Evolutionary conservation across 2,797 vertebrate species (phyloP), one percentile per base, ranked within the genome.

Genomic region (Gymnocypris eckloni): DNA sequence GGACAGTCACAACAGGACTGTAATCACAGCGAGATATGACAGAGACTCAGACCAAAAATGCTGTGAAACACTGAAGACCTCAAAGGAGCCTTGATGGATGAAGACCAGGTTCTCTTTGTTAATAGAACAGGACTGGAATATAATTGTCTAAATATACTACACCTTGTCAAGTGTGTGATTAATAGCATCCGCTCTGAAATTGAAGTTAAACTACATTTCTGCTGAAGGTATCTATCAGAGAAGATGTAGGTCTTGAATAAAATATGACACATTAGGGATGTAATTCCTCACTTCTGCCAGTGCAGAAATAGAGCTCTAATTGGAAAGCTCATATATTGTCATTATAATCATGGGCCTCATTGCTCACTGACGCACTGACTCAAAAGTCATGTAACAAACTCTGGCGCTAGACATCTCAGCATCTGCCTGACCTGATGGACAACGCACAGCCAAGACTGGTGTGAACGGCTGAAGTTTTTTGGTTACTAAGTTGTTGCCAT

Each of bases 271-370:
- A 89, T 90, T 89, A 91, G 87, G 80, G 86, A 86, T 88, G 90
- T 91, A 88, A 92, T 92, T 90, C 85, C 89, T 92, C 90, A 90
- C 84, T 82, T 86, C 67, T 87, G 84, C 70, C 83, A 73, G 89
- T 48, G 84, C 88, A 90, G 89, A 91, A 91, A 92, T 92, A 91
- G 90, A 83, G 79, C 20, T 84, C 85, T 88, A 90, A 91, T 90
- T 91, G 88, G 89, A 89, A 87, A 88, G 86, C 72, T 83, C 86
- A 90, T 91, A 83, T 85, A 88, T 90, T 87, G 83, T 91, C 90
- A 90, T 88, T 81, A 81, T 75, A 88, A 90, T 87, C 79, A 86
- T 71, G 80, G 69, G 20, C 72, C 79, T 82, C 75, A 79, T 89
- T 76, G 61, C 41, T 88, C 83, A 78, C 70, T 79, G 88, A 87